phyloP scores from a whole-genome alignment of 1,140 invertebrate species.

The Chrysomallon squamiferum region DNA sequence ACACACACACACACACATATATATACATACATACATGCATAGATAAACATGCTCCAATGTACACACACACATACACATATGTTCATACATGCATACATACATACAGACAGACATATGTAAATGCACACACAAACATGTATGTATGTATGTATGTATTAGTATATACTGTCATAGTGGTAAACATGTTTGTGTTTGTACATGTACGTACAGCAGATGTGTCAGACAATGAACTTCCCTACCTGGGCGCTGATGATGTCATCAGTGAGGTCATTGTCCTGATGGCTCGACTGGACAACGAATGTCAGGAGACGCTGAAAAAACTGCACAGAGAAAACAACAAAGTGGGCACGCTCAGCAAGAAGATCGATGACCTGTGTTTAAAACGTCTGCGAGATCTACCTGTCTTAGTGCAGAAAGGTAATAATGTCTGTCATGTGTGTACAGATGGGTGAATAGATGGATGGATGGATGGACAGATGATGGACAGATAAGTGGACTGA shows the following conservation, averaged over 20 bases:
- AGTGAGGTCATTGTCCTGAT: constrained; percentile 55
- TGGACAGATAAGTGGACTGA: background rate
- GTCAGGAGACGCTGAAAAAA: constrained; percentile 41
- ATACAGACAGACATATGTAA: no score
- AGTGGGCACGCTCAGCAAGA: constrained; percentile 40
- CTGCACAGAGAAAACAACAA: constrained; percentile 42
- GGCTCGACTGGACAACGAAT: constrained; percentile 54
- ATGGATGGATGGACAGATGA: no score
- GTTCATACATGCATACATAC: no score
- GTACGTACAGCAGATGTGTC: background rate
- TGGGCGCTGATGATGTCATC: constrained; percentile 58
- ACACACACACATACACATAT: no score
- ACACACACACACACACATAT: no score
- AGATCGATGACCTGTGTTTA: constrained; percentile 51
- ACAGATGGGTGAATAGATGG: no score
- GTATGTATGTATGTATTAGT: no score
- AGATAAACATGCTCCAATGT: no score
- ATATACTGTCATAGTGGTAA: no score
- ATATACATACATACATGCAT: no score
- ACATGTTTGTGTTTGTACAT: no score
- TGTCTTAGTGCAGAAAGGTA: constrained; percentile 56
- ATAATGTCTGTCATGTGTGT: background rate
- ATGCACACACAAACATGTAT: no score
- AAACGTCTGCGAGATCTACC: constrained; percentile 51
- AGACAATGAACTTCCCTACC: constrained; percentile 42